These are phyloP conservation scores for Carcina quercana DNA, from an alignment of 2,888 invertebrate species.

Conservation along the genomic window DNA sequence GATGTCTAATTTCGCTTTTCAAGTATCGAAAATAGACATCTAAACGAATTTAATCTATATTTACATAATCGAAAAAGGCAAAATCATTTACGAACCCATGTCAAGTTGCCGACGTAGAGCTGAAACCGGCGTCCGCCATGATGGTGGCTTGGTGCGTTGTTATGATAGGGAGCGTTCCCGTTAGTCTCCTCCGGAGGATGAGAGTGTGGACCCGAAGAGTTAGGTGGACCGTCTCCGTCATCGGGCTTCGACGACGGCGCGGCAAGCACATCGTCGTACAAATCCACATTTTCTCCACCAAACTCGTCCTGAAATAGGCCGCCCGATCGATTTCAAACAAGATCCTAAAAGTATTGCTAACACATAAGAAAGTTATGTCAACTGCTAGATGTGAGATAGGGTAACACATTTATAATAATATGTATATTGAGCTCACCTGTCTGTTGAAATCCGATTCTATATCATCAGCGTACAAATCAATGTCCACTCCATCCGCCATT, in stretches of 20 bases:
- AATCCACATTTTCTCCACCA: conserved; percentile 90
- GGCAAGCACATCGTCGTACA: conserved; percentile 96
- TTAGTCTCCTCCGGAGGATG: conserved; percentile 80
- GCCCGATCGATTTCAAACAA: conserved; percentile 19
- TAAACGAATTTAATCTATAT: conserved; percentile 38
- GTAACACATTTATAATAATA: conserved; percentile 24
- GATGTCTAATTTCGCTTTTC: conserved; percentile 25
- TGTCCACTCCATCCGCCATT: conserved; percentile 96
- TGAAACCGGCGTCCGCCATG: conserved; percentile 90
- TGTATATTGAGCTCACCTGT: conserved; percentile 43
- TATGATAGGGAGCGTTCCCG: conserved; percentile 79
- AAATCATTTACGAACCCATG: conserved; percentile 88
- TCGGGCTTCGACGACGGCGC: conserved; percentile 79
- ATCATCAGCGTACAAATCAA: conserved; percentile 97
- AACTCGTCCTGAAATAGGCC: conserved; percentile 81
- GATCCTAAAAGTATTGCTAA: not conserved
- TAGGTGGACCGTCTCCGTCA: conserved; percentile 73
- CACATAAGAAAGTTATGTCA: not conserved
- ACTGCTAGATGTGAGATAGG: not conserved
- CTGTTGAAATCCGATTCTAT: conserved; percentile 92
- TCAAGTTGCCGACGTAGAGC: conserved; percentile 97
- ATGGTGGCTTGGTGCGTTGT: conserved; percentile 81
- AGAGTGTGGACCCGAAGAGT: conserved; percentile 68
- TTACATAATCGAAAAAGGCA: conserved; percentile 53
- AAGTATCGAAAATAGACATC: conserved; percentile 32